Conservation (phyloP, 92 coral and sea anemone species). For the Porites evermanni region DNA sequence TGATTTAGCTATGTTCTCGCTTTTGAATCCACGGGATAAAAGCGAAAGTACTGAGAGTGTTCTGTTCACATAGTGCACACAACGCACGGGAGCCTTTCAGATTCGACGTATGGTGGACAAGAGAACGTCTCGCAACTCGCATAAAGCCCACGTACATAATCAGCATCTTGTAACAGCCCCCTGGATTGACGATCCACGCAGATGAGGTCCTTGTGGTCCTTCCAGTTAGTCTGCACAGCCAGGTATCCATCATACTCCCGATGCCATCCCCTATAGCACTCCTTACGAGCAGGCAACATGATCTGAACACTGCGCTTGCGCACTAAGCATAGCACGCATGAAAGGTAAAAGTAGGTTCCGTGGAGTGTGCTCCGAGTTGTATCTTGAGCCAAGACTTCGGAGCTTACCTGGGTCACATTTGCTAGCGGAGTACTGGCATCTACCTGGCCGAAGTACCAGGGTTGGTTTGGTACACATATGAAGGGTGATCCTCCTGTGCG, state of each 20-base stretch:
- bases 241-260: constrained; percentile 87
- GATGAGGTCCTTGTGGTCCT: constrained; percentile 79
- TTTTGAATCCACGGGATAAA: neutral
- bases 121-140: constrained; percentile 77
- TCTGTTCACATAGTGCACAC: constrained; percentile 76
- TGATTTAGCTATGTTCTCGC: neutral
- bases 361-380: constrained; percentile 26
- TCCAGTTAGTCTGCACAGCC: constrained; percentile 73
- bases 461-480: constrained; percentile 78
- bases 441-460: constrained; percentile 84
- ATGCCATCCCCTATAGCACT: constrained; percentile 86
- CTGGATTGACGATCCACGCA: constrained; percentile 83
- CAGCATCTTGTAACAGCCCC: constrained; percentile 63
- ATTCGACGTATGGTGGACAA: constrained; percentile 82
- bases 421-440: constrained; percentile 58
- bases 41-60: neutral
- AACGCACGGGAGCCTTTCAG: constrained; percentile 88
- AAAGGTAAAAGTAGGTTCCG: constrained; percentile 71
- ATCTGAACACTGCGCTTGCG: constrained; percentile 74
- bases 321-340: constrained; percentile 77
- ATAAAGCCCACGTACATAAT: constrained; percentile 71
- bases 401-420: constrained; percentile 35
- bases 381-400: constrained; percentile 44
- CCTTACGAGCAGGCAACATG: constrained; percentile 89
- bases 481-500: constrained; percentile 81